Evolutionary conservation across 2,888 invertebrate genomes (phyloP).

Genomic region (Panopea generosa): DNA sequence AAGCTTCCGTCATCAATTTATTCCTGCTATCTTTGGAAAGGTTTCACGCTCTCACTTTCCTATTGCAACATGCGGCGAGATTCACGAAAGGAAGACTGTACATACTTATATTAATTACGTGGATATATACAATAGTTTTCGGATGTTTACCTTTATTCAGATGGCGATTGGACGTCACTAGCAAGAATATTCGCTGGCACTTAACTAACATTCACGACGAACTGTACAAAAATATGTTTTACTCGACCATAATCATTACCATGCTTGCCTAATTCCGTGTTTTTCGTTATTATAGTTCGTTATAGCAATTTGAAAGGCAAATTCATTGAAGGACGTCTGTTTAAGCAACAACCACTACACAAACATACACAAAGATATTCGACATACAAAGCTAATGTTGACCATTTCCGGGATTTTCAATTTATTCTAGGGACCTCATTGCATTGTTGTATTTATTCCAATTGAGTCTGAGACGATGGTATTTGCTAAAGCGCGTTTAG

Average conservation of each 20-base stretch:
- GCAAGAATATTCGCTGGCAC: background rate
- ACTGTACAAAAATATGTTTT: background rate
- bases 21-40: constrained; percentile 31
- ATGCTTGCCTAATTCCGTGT: constrained; percentile 15
- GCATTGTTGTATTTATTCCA: constrained; percentile 14
- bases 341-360: background rate
- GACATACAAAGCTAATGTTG: constrained; percentile 32
- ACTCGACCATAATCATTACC: background rate
- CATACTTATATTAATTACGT: constrained; percentile 11
- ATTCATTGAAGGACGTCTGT: too few relatives aligned
- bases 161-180: background rate
- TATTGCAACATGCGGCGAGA: constrained; percentile 7
- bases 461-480: background rate
- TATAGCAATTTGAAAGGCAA: constrained; percentile 4
- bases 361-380: background rate
- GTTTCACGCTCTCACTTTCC: constrained; percentile 28
- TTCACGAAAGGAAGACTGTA: constrained; percentile 25
- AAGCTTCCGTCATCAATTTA: constrained; percentile 28
- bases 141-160: constrained; percentile 18
- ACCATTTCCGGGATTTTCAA: constrained; percentile 34
- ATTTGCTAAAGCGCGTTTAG: background rate
- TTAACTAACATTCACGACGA: background rate
- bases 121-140: constrained; percentile 18
- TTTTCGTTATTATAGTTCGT: constrained; percentile 21
- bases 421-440: constrained; percentile 29